Evolutionary conservation across 2,797 vertebrate species (phyloP).

Genomic region (Melanotaenia boesemani): DNA sequence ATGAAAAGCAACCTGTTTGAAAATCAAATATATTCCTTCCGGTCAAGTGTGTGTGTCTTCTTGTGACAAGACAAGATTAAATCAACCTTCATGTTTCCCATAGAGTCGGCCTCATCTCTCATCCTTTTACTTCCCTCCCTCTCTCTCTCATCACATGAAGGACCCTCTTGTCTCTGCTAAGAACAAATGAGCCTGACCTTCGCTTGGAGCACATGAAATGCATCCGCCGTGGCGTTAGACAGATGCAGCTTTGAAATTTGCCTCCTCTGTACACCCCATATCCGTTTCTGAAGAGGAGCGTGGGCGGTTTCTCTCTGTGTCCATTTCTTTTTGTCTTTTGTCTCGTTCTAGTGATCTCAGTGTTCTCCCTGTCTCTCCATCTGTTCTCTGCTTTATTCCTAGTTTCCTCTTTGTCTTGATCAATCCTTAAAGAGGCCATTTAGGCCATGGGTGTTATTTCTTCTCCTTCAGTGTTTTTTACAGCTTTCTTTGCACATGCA

Average conservation of each 20-base stretch:
- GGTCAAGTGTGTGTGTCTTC: conserved; percentile 23
- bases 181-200: conserved; percentile 70
- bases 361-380: conserved; percentile 7
- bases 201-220: conserved; percentile 27
- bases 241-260: conserved; percentile 33
- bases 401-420: conserved; percentile 10
- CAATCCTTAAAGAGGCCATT: neutral
- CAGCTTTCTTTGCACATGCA: too few species aligned
- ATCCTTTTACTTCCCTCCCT: conserved; percentile 30
- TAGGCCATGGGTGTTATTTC: neutral
- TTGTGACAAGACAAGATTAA: conserved; percentile 32
- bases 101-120: conserved; percentile 43
- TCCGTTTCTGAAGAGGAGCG: conserved; percentile 37
- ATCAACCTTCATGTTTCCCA: conserved; percentile 60
- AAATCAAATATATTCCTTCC: conserved; percentile 55
- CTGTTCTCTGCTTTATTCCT: conserved; percentile 22
- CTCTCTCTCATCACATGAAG: conserved; percentile 50
- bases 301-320: conserved; percentile 7
- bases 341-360: conserved; percentile 34
- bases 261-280: conserved; percentile 42
- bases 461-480: neutral
- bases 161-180: conserved; percentile 41
- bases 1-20: conserved; percentile 59
- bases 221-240: conserved; percentile 27
- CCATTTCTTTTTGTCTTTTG: conserved; percentile 25